These are phyloP conservation scores for Porites lobata DNA, from an alignment of 92 coral and sea anemone species.

Conservation along the genomic window DNA sequence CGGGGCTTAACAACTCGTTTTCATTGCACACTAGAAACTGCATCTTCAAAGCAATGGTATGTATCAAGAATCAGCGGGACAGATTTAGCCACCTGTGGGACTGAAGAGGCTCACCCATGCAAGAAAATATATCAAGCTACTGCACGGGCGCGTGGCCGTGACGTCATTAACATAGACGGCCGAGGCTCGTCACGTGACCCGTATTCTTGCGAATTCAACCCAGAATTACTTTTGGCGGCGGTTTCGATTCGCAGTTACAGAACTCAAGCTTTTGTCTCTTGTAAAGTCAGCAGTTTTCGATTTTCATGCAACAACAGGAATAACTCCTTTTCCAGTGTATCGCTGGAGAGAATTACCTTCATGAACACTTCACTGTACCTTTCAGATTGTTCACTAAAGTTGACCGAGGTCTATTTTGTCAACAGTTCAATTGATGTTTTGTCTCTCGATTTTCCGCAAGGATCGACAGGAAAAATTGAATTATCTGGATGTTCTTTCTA, in stretches of 20 bases:
- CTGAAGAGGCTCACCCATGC: conserved; percentile 9
- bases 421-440: background rate
- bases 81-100: background rate
- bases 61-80: conserved; percentile 28
- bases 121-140: conserved; percentile 2
- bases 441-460: background rate
- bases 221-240: background rate
- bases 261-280: conserved; percentile 18
- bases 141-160: background rate
- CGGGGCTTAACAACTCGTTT: background rate
- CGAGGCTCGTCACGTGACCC: conserved; percentile 40
- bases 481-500: conserved; percentile 6
- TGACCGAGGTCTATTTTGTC: conserved; percentile 5
- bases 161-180: conserved; percentile 43
- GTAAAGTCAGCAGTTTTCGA: background rate
- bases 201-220: conserved; percentile 11
- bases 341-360: conserved; percentile 22
- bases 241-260: background rate
- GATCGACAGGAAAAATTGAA: background rate
- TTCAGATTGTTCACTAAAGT: conserved; percentile 23
- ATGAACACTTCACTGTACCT: conserved; percentile 8
- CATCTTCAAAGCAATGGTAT: conserved; percentile 21
- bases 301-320: conserved; percentile 4
- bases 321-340: background rate
- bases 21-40: background rate